These are phyloP conservation scores for Pterois miles DNA, from an alignment of 2,797 vertebrate genomes.

Conservation along the genomic window DNA sequence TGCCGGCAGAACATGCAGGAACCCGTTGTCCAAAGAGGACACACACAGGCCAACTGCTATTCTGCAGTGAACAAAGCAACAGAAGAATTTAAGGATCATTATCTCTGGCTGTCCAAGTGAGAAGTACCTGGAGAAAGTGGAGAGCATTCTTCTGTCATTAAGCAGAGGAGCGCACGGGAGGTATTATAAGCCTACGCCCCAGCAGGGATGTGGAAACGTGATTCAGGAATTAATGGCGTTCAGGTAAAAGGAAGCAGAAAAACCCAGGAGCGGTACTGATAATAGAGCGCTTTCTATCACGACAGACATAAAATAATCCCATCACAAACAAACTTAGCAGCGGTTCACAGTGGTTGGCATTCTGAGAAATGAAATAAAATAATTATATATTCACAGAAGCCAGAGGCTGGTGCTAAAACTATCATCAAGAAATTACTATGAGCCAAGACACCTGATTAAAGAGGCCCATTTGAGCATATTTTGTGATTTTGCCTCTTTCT, in stretches of 20 bases:
- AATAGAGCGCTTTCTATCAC: constrained; percentile 2
- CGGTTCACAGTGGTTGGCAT: constrained; percentile 13
- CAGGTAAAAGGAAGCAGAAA: constrained; percentile 13
- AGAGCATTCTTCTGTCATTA: constrained; percentile 24
- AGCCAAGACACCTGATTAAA: constrained; percentile 35
- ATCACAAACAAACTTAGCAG: not conserved
- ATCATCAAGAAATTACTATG: constrained; percentile 34
- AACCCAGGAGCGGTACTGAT: constrained; percentile 10
- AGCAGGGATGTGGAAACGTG: constrained; percentile 4
- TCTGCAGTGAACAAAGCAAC: constrained; percentile 27
- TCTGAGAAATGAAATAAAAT: constrained; percentile 14
- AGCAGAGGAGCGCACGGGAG: constrained; percentile 16
- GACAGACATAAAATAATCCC: constrained; percentile 8
- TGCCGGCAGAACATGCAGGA: constrained; percentile 26
- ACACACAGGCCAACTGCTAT: constrained; percentile 6
- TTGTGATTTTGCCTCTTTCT: constrained; percentile 21
- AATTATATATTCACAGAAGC: constrained; percentile 7
- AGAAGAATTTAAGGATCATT: constrained; percentile 59
- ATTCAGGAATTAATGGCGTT: constrained; percentile 21
- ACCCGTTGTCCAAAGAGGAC: constrained; percentile 28
- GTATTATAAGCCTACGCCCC: constrained; percentile 3
- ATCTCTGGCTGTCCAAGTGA: constrained; percentile 58
- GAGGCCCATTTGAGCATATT: constrained; percentile 25
- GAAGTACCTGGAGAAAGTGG: constrained; percentile 30
- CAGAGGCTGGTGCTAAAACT: constrained; percentile 18